Evolutionary conservation across 2,888 invertebrate species (phyloP).

Genomic region (Vesta saturnalis): DNA sequence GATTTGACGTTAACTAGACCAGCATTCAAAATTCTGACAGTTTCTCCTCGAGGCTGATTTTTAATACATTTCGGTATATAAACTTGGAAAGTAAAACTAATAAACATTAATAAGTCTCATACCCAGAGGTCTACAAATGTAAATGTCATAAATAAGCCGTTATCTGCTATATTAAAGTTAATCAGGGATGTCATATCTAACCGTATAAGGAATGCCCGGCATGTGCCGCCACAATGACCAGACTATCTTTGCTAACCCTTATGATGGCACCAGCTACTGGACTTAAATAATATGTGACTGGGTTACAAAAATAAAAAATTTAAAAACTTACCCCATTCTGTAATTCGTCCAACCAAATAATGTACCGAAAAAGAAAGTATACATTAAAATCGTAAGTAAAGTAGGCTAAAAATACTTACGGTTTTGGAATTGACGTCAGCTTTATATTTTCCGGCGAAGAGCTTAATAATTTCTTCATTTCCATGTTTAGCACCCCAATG

Average conservation of each 20-base stretch:
- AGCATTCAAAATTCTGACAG: too few relatives aligned
- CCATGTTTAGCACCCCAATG: slow-evolving; percentile 98
- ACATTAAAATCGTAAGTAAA: too few relatives aligned
- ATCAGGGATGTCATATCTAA: slow-evolving; percentile 58
- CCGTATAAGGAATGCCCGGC: slow-evolving; percentile 55
- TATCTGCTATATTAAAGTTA: slow-evolving; percentile 58
- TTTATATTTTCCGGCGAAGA: slow-evolving; percentile 87
- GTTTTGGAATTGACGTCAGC: slow-evolving; percentile 88
- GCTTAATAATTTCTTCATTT: slow-evolving; percentile 88
- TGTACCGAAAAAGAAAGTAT: slow-evolving; percentile 10
- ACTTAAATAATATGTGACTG: slow-evolving; percentile 40
- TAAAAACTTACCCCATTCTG: slow-evolving; percentile 70
- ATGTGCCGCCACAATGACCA: slow-evolving; percentile 50
- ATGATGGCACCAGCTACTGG: slow-evolving; percentile 42
- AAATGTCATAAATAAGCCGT: slow-evolving; percentile 59
- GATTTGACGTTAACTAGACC: too few relatives aligned
- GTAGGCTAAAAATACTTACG: slow-evolving; percentile 66
- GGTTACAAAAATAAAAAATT: slow-evolving; percentile 32
- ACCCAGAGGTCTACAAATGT: slow-evolving; percentile 47
- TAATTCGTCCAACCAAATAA: not conserved
- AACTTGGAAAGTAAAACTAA: slow-evolving; percentile 25
- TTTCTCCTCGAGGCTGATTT: too few relatives aligned
- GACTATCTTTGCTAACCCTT: slow-evolving; percentile 38
- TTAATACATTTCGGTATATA: not conserved
- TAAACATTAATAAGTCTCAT: slow-evolving; percentile 50